Percentiles rank a stretch among this genome's conserved stretches.
These are phyloP conservation scores for Andrena flavipes DNA, from an alignment of 2,888 invertebrate genomes.

Conservation along the genomic window DNA sequence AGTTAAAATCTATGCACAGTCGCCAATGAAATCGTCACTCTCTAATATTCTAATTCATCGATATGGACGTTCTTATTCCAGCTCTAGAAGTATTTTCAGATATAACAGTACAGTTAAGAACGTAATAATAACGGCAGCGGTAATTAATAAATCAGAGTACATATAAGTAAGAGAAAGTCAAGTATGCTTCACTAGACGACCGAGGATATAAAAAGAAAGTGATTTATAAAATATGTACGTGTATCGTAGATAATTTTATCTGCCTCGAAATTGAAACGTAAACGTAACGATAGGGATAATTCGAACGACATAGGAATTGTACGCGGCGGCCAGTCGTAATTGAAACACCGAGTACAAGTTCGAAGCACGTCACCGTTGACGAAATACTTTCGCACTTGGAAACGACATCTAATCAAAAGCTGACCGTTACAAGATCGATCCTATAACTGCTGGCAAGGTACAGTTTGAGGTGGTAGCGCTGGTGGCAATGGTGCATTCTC, in stretches of 20 bases:
- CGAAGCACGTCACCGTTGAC: slow-evolving; percentile 7
- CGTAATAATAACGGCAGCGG: background rate
- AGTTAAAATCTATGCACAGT: slow-evolving; percentile 35
- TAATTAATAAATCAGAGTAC: background rate
- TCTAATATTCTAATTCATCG: background rate
- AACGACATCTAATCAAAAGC: slow-evolving; percentile 5
- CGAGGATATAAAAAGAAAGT: background rate
- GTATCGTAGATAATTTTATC: slow-evolving; percentile 21
- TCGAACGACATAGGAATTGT: slow-evolving; percentile 12
- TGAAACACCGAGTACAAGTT: slow-evolving; percentile 18
- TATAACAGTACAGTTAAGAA: background rate
- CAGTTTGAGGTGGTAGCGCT: slow-evolving; percentile 72
- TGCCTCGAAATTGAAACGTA: slow-evolving; percentile 30
- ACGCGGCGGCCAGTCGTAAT: slow-evolving; percentile 29
- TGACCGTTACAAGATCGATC: slow-evolving; percentile 31
- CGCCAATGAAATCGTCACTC: slow-evolving; percentile 8
- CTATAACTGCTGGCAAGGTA: slow-evolving; percentile 64
- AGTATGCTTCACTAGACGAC: background rate
- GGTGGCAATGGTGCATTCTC: slow-evolving; percentile 90
- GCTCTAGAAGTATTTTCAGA: background rate
- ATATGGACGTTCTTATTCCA: slow-evolving; percentile 9
- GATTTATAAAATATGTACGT: background rate
- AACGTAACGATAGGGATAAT: background rate
- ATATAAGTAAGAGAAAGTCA: background rate
- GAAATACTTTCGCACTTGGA: slow-evolving; percentile 17